A percentile compares a stretch with the other conserved stretches of the same genome.
These are phyloP conservation scores for Rhingia campestris DNA, from an alignment of 2,888 invertebrate genomes.

Conservation along the genomic window DNA sequence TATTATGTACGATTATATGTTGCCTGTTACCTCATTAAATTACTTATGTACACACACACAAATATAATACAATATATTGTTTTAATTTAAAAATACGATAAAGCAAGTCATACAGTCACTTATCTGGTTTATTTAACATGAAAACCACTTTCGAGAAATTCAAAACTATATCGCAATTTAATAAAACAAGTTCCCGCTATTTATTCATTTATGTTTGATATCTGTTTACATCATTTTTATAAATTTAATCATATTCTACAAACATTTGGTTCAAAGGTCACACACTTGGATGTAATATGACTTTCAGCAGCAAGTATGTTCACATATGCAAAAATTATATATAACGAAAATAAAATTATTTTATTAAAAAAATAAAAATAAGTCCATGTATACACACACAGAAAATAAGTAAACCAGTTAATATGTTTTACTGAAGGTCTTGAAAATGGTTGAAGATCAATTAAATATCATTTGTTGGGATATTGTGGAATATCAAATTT, in stretches of 20 bases:
- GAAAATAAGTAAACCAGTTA: neutral
- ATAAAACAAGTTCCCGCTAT: neutral
- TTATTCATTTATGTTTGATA: neutral
- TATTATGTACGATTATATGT: no score
- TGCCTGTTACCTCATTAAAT: no score
- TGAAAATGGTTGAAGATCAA: neutral
- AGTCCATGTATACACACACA: neutral
- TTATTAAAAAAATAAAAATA: no score
- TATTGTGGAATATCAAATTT: no score
- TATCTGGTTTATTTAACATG: neutral
- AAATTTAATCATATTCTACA: no score
- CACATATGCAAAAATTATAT: no score
- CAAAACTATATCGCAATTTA: no score
- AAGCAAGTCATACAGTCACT: slow-evolving; percentile 8
- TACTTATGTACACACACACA: neutral
- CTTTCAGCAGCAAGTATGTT: no score
- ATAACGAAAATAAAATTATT: no score
- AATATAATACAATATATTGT: neutral
- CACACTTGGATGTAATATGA: no score
- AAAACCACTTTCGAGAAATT: neutral
- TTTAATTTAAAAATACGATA: neutral
- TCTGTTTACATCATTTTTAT: no score
- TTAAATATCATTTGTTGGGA: neutral
- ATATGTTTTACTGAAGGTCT: neutral
- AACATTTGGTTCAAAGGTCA: no score